Percentiles rank a stretch among this genome's conserved stretches.
phyloP scores from a whole-genome alignment of 2,113 vertebrate genomes.

The Hystrix cristata region DNA sequence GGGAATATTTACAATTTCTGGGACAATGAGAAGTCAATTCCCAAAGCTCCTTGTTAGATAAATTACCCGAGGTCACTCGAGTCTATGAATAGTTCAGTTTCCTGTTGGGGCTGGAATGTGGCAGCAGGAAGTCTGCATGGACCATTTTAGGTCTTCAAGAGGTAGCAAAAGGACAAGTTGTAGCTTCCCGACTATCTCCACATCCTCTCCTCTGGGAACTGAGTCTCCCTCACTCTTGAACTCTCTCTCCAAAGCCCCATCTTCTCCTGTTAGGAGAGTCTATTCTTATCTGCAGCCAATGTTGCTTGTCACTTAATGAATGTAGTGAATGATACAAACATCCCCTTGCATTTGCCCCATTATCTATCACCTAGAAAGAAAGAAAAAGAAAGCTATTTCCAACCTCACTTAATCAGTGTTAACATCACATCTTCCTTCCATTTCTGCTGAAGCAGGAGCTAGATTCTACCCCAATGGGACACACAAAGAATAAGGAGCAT shows the following conservation, averaged over 20 bases:
- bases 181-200: background rate
- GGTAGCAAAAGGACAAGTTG: background rate
- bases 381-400: background rate
- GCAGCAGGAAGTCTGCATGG: background rate
- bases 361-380: background rate
- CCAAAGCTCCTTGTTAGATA: constrained; percentile 72
- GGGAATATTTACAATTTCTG: constrained; percentile 62
- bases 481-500: background rate
- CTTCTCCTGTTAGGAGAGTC: background rate
- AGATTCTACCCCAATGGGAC: background rate
- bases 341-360: background rate
- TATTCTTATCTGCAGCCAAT: background rate
- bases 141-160: background rate
- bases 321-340: background rate
- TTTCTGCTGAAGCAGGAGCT: background rate
- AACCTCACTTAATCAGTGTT: too few relatives aligned
- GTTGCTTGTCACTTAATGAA: background rate
- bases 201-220: background rate
- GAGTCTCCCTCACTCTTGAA: background rate
- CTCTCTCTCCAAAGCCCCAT: background rate
- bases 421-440: background rate
- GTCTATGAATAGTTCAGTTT: constrained; percentile 36
- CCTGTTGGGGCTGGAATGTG: background rate
- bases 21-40: constrained; percentile 40
- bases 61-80: constrained; percentile 47